Conservation (phyloP, 2,888 invertebrate species). For the Diadromus collaris region DNA sequence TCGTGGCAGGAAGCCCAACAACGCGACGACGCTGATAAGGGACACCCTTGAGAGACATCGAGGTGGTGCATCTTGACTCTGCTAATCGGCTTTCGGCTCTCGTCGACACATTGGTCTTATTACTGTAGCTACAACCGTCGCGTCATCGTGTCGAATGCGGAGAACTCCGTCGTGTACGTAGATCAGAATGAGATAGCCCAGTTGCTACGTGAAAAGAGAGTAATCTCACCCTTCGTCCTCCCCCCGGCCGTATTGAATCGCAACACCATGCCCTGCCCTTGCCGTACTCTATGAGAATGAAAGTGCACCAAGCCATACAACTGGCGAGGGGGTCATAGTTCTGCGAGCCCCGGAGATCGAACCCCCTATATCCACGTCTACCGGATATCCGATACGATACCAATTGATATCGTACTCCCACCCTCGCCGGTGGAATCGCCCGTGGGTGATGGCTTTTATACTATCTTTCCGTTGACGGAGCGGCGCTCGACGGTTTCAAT, state of each 20-base stretch:
- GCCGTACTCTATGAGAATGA: background rate
- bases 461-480: slow-evolving; percentile 4
- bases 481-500: slow-evolving; percentile 28
- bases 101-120: background rate
- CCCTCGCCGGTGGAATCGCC: slow-evolving; percentile 4
- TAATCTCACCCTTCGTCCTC: background rate
- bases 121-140: background rate
- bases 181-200: background rate
- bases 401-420: slow-evolving; percentile 40
- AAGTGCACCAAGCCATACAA: slow-evolving; percentile 7
- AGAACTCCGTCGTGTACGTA: background rate
- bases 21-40: slow-evolving; percentile 52
- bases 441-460: slow-evolving; percentile 1
- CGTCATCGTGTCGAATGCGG: background rate
- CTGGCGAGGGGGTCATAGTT: background rate
- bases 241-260: background rate
- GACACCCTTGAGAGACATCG: slow-evolving; percentile 45
- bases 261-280: background rate
- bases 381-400: slow-evolving; percentile 28
- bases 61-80: slow-evolving; percentile 45
- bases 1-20: slow-evolving; percentile 28
- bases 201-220: background rate
- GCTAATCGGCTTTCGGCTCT: slow-evolving; percentile 53
- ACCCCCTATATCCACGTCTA: slow-evolving; percentile 10
- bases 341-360: slow-evolving; percentile 11